Conservation (phyloP, 2,797 vertebrate genomes). For the Rhinogobio ventralis region DNA sequence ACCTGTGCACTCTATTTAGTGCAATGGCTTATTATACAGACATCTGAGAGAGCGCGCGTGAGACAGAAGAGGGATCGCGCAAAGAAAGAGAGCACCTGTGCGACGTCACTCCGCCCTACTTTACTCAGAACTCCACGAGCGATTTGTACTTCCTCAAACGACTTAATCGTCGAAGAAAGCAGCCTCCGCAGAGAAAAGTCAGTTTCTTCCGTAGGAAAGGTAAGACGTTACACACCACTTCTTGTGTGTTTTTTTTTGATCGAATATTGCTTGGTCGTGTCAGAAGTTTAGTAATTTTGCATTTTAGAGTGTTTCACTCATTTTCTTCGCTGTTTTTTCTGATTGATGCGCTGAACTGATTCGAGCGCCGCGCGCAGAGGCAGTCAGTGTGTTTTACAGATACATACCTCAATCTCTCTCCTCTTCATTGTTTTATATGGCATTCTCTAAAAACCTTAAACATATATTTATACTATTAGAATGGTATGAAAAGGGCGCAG, state of each 20-base stretch:
- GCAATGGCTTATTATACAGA: background rate
- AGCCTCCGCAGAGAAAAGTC: background rate
- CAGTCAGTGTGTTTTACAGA: background rate
- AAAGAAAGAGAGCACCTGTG: constrained; percentile 61
- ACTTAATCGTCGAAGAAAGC: constrained; percentile 60
- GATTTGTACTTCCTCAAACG: constrained; percentile 78
- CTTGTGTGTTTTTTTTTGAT: background rate
- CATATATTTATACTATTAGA: background rate
- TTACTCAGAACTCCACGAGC: constrained; percentile 62
- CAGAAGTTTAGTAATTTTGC: background rate
- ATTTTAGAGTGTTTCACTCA: background rate
- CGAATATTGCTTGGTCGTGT: background rate
- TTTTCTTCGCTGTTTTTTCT: background rate
- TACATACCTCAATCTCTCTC: background rate
- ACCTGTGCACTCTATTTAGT: constrained; percentile 9
- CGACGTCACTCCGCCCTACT: constrained; percentile 74
- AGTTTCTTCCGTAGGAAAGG: constrained; percentile 32
- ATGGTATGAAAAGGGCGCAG: background rate
- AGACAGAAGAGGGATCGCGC: background rate
- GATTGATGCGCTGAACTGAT: constrained; percentile 25
- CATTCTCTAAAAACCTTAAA: background rate
- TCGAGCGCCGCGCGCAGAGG: background rate
- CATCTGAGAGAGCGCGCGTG: constrained; percentile 7
- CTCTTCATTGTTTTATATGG: background rate
- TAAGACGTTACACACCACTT: constrained; percentile 19